These are phyloP conservation scores for Muscidifurax raptorellus DNA, from an alignment of 1,140 invertebrate species.

Conservation along the genomic window DNA sequence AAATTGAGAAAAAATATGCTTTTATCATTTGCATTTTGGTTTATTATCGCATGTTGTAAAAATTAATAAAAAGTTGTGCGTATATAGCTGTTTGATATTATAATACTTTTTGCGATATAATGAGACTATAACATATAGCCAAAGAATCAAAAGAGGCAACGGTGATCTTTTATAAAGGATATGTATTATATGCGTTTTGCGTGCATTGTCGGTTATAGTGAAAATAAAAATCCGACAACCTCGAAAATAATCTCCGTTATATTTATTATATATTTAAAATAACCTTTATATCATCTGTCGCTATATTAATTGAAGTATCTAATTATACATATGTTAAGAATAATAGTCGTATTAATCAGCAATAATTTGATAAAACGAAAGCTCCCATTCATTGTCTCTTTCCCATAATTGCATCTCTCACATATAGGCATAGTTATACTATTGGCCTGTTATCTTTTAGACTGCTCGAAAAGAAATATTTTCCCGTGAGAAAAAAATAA, in stretches of 20 bases:
- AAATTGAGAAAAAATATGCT: too few species aligned
- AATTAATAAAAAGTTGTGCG: too few species aligned
- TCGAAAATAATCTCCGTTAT: neutral
- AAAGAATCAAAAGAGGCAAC: neutral
- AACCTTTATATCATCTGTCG: neutral
- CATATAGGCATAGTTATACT: too few species aligned
- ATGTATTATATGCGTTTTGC: neutral
- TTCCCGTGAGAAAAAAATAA: conserved; percentile 36
- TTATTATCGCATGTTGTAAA: too few species aligned
- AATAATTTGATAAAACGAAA: conserved; percentile 27
- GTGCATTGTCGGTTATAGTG: neutral
- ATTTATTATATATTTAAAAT: conserved; percentile 21
- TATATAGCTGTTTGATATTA: conserved; percentile 11
- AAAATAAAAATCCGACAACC: conserved; percentile 14
- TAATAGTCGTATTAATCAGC: conserved; percentile 22
- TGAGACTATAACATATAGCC: neutral
- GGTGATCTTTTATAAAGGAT: neutral
- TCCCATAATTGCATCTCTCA: too few species aligned
- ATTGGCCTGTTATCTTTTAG: neutral
- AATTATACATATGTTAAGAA: conserved; percentile 10
- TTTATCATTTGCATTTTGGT: too few species aligned
- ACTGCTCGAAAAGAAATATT: neutral
- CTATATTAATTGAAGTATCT: conserved; percentile 23
- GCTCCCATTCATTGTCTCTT: neutral
- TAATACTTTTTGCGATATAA: neutral